Conservation (phyloP, 2,888 invertebrate genomes). For the Chymomyza amoena region DNA sequence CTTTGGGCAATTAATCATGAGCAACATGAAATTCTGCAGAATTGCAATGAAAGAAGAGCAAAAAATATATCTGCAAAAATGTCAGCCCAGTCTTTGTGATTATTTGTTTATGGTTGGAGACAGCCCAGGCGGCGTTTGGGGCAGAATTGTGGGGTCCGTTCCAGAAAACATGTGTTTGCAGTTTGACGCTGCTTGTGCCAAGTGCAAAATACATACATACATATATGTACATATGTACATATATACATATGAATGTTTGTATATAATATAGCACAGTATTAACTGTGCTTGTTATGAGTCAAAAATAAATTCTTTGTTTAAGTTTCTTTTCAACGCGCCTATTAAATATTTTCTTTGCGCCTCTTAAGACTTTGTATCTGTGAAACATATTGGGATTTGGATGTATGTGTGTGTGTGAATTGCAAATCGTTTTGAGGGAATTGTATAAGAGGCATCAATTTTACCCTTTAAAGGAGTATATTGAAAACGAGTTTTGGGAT, state of each 20-base stretch:
- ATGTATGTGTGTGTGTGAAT: conserved; percentile 10
- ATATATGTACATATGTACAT: no score
- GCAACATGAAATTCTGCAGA: conserved; percentile 39
- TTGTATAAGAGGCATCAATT: conserved; percentile 39
- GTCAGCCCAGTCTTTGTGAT: conserved; percentile 23
- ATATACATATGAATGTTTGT: no score
- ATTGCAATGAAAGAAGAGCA: conserved; percentile 31
- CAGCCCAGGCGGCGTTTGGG: neutral
- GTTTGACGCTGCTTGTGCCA: conserved; percentile 21
- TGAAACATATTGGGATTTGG: neutral
- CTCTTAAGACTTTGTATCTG: conserved; percentile 30
- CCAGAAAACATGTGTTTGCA: conserved; percentile 38
- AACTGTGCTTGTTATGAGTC: neutral
- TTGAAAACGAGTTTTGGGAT: neutral
- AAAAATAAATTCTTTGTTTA: conserved; percentile 33
- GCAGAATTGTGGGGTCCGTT: neutral
- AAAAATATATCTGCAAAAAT: conserved; percentile 10
- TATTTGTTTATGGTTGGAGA: neutral
- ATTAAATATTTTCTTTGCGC: conserved; percentile 49
- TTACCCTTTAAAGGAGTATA: conserved; percentile 4
- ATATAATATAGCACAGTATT: neutral
- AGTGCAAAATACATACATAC: neutral
- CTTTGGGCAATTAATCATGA: conserved; percentile 43
- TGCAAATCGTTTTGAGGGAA: conserved; percentile 14
- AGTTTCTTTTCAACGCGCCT: conserved; percentile 49